phyloP scores from a whole-genome alignment of 2,113 vertebrate genomes.

The Carassius auratus region DNA sequence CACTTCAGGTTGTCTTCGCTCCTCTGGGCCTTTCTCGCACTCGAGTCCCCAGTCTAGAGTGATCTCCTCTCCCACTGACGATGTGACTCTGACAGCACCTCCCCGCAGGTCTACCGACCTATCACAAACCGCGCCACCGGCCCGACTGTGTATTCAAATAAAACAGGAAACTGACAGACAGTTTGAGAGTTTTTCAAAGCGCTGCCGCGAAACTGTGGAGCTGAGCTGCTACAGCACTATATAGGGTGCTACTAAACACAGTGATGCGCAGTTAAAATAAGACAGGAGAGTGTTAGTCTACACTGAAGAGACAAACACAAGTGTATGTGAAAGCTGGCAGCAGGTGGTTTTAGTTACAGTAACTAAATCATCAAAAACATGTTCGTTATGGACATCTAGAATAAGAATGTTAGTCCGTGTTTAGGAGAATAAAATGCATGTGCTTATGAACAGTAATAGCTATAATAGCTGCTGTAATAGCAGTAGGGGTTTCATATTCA shows the following conservation, averaged over 20 bases:
- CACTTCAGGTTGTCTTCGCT: not conserved
- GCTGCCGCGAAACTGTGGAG: slow-evolving; percentile 30
- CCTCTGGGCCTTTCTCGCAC: slow-evolving; percentile 36
- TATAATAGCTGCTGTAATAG: no score
- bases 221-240: not conserved
- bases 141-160: slow-evolving; percentile 55
- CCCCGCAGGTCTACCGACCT: slow-evolving; percentile 16
- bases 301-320: not conserved
- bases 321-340: not conserved
- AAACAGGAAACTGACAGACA: slow-evolving; percentile 57
- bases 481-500: no score
- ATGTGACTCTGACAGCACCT: slow-evolving; percentile 14
- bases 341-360: not conserved
- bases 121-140: slow-evolving; percentile 37
- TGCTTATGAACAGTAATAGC: no score
- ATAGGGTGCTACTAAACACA: not conserved
- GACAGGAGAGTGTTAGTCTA: not conserved
- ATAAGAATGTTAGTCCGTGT: no score
- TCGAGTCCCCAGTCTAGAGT: slow-evolving; percentile 55
- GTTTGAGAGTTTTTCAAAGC: slow-evolving; percentile 39
- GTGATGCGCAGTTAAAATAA: not conserved
- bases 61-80: not conserved
- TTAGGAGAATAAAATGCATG: no score
- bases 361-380: no score
- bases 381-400: no score